Base-by-base conservation (phyloP, 2,888 invertebrate species). In the Sabatieria punctata region DNA sequence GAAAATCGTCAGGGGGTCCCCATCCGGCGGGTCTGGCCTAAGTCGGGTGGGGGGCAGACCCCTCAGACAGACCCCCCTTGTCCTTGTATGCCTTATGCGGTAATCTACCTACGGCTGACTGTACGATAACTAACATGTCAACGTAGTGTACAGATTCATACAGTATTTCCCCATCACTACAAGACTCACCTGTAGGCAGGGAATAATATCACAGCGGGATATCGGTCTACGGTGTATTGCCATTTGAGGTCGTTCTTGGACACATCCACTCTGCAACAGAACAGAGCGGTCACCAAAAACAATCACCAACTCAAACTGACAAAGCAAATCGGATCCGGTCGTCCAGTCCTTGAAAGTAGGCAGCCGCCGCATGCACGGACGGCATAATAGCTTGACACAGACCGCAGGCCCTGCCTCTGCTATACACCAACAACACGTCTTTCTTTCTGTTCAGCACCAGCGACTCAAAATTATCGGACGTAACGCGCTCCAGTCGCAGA, bases 161-260 rank as follows among this genome's bases (percentile, higher is more conserved):
- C n/a, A n/a, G n/a, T n/a, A n/a, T n/a, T n/a, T n/a, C n/a, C n/a
- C n/a, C n/a, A n/a, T n/a, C n/a, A n/a, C n/a, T n/a, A n/a, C n/a
- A n/a, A n/a, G n/a, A n/a, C n/a, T n/a, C n/a, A n/a, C n/a, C n/a
- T n/a, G n/a, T n/a, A n/a, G n/a, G n/a, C n/a, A n/a, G 30, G 30
- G 15, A 85, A 82, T 50, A 85, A 80, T 26, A 85, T 69, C 39
- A 89, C 72, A 0, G 82, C 77, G 18, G 89, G 89, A 67, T 80
- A 80, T 44, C 71, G 71, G 51, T 79, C 76, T 71, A 81, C 80
- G 37, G 80, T 80, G 66, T 77, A 82, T 64, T 80, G 77, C 85
- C 85, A 86, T 1, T 84, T 82, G 55, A 89, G 72, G 69, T 85
- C 83, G 72, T 88, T 85, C 1, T 75, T 71, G 58, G 80, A 78